Conservation (phyloP, 2,888 invertebrate genomes). For the Heliconius erato region DNA sequence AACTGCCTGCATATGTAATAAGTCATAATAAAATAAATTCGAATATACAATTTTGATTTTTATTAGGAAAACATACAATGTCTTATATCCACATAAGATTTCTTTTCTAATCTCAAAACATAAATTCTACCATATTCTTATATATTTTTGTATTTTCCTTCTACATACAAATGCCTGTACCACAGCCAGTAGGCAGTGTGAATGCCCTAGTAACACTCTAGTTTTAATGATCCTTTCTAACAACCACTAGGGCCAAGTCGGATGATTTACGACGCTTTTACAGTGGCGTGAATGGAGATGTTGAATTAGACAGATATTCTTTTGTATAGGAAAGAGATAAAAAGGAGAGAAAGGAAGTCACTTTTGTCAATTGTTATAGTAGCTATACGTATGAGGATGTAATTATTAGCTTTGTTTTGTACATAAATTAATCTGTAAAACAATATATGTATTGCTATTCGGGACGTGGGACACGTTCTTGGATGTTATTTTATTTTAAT, state of each 20-base stretch:
- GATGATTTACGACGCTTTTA: slow-evolving; percentile 73
- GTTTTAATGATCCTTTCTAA: slow-evolving; percentile 70
- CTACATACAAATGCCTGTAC: background rate
- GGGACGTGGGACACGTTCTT: no score
- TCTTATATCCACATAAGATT: background rate
- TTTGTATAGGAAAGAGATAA: slow-evolving; percentile 38
- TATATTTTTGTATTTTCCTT: slow-evolving; percentile 21
- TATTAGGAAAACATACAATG: no score
- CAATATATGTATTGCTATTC: no score
- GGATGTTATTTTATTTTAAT: no score
- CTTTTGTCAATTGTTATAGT: background rate
- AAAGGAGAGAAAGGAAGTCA: background rate
- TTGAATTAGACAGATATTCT: slow-evolving; percentile 59
- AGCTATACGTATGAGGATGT: background rate
- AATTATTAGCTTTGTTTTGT: background rate
- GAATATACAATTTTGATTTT: no score
- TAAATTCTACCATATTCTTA: background rate
- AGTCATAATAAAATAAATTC: no score
- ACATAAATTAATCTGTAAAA: background rate
- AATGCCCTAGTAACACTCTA: slow-evolving; percentile 55
- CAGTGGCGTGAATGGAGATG: slow-evolving; percentile 73
- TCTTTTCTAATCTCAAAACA: background rate
- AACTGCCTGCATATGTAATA: no score
- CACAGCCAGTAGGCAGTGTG: slow-evolving; percentile 39
- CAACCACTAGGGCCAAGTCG: slow-evolving; percentile 63